Base-by-base conservation (phyloP, 30 jellyfish, hydroid and myxozoan species). In the Nemopilema nomurai region DNA sequence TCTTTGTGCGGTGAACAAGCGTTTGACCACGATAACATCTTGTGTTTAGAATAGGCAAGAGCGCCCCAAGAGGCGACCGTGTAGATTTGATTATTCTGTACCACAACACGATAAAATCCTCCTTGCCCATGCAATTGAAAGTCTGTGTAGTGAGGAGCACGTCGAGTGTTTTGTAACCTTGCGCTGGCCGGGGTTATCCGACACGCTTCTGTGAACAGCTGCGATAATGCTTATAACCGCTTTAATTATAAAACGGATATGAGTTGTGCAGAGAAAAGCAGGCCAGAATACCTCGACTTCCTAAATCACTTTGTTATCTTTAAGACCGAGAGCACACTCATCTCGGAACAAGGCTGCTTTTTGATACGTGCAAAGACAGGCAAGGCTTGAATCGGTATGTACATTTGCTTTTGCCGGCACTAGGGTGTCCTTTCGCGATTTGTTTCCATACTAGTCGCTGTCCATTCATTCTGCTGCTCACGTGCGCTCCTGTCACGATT, bases 251-350 rank as follows among this genome's bases (percentile, higher is more conserved):
- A 73, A 84, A 74, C 93, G 93, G 93, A 84, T 84, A 65, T 84
- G 93, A 84, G 82, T 84, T 84, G 82, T 51, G 87, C 82, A 53
- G 74, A 23, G 80, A 51, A 79, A 79, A 79, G 70, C 80, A 74
- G 87, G 87, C 83, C 82, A 84, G 51, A 82, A 87, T 87, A 87
- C 90, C 96, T 68, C 28, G 79, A 87, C 96, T 87, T 87, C 96
- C 96, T 87, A 64, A 76, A 79, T 87, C 96, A 79, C 89, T 80
- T 74, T 79, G 86, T 76, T 87, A 82, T 87, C 80, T 87, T 78
- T 87, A 87, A 87, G 79, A 79, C 77, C 69, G 49, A 78, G 81
- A 66, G 64, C 30, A 52, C 53, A 20, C 33, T 64, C 71, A 41
- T 9, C 62, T 24, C 62, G 52, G 18, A 13, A 22, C 28, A 30